Conservation (phyloP, 2,797 vertebrate genomes). For the Acanthiza pusilla region DNA sequence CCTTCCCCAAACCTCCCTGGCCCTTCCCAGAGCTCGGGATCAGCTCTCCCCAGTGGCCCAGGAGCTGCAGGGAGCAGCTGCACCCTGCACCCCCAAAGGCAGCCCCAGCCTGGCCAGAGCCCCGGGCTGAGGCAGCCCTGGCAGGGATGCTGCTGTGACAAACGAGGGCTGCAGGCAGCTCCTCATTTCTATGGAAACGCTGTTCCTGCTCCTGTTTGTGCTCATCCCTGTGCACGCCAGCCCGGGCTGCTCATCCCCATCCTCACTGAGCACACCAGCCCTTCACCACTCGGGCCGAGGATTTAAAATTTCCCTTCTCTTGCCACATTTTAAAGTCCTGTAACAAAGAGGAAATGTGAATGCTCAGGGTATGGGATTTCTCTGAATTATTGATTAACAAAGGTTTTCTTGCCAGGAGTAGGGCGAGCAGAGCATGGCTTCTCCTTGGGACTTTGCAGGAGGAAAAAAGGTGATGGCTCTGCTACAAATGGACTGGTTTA, state of each 20-base stretch:
- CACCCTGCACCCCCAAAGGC: not conserved
- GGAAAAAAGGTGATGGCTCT: slow-evolving; percentile 52
- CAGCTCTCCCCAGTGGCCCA: not conserved
- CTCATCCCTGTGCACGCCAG: not conserved
- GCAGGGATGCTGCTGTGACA: slow-evolving; percentile 35
- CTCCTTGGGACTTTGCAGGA: not conserved
- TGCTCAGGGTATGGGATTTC: not conserved
- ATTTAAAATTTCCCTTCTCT: not conserved
- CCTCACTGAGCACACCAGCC: not conserved
- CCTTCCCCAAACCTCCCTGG: not conserved
- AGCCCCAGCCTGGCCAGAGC: not conserved
- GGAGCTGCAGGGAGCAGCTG: not conserved
- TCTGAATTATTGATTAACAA: not conserved
- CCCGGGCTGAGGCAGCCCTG: not conserved
- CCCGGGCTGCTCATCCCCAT: not conserved
- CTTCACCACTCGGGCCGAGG: not conserved
- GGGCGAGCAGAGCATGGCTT: not conserved
- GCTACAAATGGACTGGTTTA: slow-evolving; percentile 59
- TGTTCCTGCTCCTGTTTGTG: not conserved
- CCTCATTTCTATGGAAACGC: slow-evolving; percentile 63
- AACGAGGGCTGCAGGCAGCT: slow-evolving; percentile 23
- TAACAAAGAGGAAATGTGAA: not conserved
- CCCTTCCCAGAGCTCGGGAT: not conserved
- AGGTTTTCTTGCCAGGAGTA: not conserved
- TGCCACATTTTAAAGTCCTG: not conserved